Conservation (phyloP, 2,888 invertebrate genomes). For the Entomobrya proxima region DNA sequence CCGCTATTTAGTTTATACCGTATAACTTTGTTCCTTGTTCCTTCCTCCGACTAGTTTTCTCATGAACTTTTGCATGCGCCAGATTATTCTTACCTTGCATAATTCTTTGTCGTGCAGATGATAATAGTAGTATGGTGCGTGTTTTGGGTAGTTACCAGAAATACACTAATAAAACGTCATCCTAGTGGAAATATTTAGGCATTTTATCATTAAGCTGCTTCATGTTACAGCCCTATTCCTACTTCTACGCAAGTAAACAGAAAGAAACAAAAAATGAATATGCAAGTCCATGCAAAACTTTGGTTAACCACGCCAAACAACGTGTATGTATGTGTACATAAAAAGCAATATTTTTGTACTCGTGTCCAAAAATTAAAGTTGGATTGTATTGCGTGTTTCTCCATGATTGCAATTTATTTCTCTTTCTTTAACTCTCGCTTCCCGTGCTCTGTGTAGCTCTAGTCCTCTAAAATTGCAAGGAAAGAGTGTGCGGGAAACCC, state of each 20-base stretch:
- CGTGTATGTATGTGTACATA: too few species aligned
- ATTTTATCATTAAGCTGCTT: conserved; percentile 36
- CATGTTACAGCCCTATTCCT: neutral
- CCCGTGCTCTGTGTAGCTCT: neutral
- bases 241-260: neutral
- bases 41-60: conserved; percentile 12
- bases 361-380: neutral
- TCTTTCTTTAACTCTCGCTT: neutral
- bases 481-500: too few species aligned
- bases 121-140: conserved; percentile 19
- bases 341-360: neutral
- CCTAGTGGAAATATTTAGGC: conserved; percentile 9
- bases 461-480: neutral
- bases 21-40: conserved; percentile 2
- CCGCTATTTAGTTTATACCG: conserved; percentile 2
- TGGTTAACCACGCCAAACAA: too few species aligned
- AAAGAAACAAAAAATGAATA: neutral
- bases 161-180: neutral
- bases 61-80: neutral
- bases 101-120: neutral
- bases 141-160: conserved; percentile 10
- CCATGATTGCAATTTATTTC: neutral
- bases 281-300: neutral
- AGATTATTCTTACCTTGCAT: neutral
- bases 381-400: neutral